Base-by-base conservation (phyloP, 2,113 vertebrate species). In the Podiceps cristatus region DNA sequence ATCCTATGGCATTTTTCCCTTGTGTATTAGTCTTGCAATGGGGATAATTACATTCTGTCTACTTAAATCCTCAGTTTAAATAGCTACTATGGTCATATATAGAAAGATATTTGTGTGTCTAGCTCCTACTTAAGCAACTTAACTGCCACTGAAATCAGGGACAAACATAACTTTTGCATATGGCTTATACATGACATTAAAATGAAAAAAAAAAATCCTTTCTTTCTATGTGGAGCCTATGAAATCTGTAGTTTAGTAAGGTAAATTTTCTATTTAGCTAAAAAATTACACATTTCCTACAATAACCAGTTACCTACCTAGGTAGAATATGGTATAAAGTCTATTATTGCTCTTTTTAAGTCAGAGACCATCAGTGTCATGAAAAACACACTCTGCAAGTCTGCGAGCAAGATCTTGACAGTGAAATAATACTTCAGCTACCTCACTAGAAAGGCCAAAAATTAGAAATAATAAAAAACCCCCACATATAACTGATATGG, bases 21-120 rank as follows among this genome's bases (percentile, higher is more conserved):
- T 40, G 68, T 83, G 85, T 86, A 53, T 96, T 96, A 84, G n/a
- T 90, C 80, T 90, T 93, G 91, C 93, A 93, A 47, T 31, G 68
- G 56, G 96, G 83, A 63, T 95, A 96, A 97, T 95, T 91, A 79
- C 55, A 89, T 91, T 96, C 89, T 90, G 74, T 73, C 94, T 91
- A 67, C 91, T 85, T 82, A 96, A 96, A 94, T 73, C 55, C 84
- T 83, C 29, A 62, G 62, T 75, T 96, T 85, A 87, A 96, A 93
- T 67, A 96, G 87, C 91, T 94, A 23, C 94, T 76, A 66, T 45
- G 55, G 81, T 88, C 87, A 95, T 74, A 79, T 90, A 96, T 29
- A 96, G 74, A 94, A 85, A 95, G 77, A 79, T 79, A 90, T 76
- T 92, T 93, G 53, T 91, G 45, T 62, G 81, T 78, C 91, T 77